Evolutionary conservation across 2,113 vertebrate genomes (phyloP).

Genomic region (Rhinoderma darwinii): DNA sequence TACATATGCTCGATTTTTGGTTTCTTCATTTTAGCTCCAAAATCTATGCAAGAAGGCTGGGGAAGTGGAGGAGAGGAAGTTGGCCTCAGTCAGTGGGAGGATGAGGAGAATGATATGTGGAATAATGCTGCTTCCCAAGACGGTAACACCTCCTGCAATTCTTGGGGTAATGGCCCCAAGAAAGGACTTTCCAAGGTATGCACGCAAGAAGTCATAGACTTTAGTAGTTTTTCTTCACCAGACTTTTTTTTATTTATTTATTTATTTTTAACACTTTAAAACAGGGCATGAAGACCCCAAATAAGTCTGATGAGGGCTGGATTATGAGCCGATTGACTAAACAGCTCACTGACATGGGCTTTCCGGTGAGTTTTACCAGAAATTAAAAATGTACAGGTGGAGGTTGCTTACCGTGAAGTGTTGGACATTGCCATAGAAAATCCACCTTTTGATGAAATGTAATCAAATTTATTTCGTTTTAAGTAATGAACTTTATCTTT

Average conservation of each 20-base stretch:
- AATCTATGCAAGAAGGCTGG: constrained; percentile 99
- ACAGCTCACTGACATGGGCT: constrained; percentile 99
- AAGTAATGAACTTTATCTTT: too few species aligned
- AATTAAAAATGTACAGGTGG: not conserved
- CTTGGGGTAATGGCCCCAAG: constrained; percentile 90
- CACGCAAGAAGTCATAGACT: not conserved
- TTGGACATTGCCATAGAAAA: too few species aligned
- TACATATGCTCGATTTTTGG: not conserved
- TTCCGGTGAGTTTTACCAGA: constrained; percentile 81
- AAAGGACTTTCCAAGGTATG: constrained; percentile 90
- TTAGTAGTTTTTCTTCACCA: not conserved
- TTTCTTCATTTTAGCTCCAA: constrained; percentile 80
- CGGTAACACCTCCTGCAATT: constrained; percentile 89
- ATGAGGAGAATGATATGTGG: constrained; percentile 95
- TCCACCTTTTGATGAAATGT: too few species aligned
- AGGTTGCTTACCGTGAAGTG: not conserved
- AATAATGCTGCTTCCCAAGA: constrained; percentile 91
- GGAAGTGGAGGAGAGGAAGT: constrained; percentile 89
- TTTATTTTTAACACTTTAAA: not conserved
- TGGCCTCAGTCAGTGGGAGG: constrained; percentile 88
- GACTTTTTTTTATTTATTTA: not conserved
- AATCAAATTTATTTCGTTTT: too few species aligned
- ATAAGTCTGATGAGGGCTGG: constrained; percentile 94
- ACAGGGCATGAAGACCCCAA: constrained; percentile 86
- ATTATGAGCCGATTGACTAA: constrained; percentile 95